Evolutionary conservation across 2,888 invertebrate species (phyloP).

Genomic region (Thera britannica): DNA sequence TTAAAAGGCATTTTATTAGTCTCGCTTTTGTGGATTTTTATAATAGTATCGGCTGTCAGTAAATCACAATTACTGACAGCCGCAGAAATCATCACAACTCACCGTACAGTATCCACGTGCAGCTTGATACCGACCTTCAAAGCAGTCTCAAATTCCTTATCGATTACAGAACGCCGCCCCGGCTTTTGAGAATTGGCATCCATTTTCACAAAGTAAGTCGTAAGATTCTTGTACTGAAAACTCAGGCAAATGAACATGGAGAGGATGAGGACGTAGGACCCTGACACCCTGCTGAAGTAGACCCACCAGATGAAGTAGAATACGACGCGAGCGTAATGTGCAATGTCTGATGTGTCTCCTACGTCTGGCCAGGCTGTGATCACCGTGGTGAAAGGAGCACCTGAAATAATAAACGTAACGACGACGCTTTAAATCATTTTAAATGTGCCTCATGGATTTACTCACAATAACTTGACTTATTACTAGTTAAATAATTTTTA

Average conservation of each 20-base stretch:
- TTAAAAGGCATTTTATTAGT: no score
- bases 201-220: conserved; percentile 46
- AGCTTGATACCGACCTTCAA: conserved; percentile 59
- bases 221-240: conserved; percentile 49
- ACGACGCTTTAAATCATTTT: no score
- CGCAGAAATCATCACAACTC: not conserved
- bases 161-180: conserved; percentile 46
- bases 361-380: conserved; percentile 61
- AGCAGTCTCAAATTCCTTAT: conserved; percentile 51
- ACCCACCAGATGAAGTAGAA: conserved; percentile 56
- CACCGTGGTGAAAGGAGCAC: conserved; percentile 51
- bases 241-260: conserved; percentile 49
- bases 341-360: conserved; percentile 43
- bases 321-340: conserved; percentile 44
- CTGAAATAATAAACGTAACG: conserved; percentile 29
- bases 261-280: conserved; percentile 49
- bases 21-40: no score
- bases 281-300: conserved; percentile 45
- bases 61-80: no score
- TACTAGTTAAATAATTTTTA: no score
- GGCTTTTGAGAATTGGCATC: conserved; percentile 39
- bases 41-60: no score
- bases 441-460: no score
- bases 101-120: conserved; percentile 47
- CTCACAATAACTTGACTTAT: no score